Base-by-base conservation (phyloP, 2,113 vertebrate genomes). In the Brachyhypopomus gauderio region DNA sequence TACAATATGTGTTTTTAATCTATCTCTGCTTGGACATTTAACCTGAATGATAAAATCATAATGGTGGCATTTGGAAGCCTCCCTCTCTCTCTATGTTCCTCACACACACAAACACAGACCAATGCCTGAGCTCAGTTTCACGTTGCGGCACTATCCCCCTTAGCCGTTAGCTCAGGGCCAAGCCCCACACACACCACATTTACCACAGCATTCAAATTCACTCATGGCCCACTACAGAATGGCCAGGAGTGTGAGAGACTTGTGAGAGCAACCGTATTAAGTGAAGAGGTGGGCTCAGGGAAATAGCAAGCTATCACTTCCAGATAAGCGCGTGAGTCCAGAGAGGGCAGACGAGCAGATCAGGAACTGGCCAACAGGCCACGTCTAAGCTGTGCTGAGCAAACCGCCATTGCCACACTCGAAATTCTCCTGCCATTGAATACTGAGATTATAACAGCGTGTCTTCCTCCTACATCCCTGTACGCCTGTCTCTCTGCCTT, bases 221-320 rank as follows among this genome's bases (percentile, higher is more conserved):
- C 22, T 36, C 25, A 22, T 30, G 36, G 5, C 22, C 71, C 34
- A 60, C 41, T 78, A 48, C 52, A 27, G 27, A 73, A 78, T 23
- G n/a, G 38, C 69, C 34, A 38, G 64, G 34, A 41, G 66, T 41
- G 20, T 34, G 64, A 78, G 78, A 70, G 71, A 17, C 56, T 79
- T 79, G 60, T 30, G 74, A 48, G 62, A 67, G 75, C 41, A 52
- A 25, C 66, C 67, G 25, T 81, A 77, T 66, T 75, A 77, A 77
- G 36, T n/a, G 75, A 71, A 56, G 27, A 41, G 75, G 7, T 41
- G 16, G 55, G 30, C 69, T 70, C 27, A 48, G 30, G 75, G 72
- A 75, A 85, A 85, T 85, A 85, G 81, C 75, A 84, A 77, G 79
- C 60, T 69, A 85, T 85, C 56, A 77, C 73, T 75, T 9, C 25